Conservation (phyloP, 2,113 vertebrate genomes). For the Bos indicus region DNA sequence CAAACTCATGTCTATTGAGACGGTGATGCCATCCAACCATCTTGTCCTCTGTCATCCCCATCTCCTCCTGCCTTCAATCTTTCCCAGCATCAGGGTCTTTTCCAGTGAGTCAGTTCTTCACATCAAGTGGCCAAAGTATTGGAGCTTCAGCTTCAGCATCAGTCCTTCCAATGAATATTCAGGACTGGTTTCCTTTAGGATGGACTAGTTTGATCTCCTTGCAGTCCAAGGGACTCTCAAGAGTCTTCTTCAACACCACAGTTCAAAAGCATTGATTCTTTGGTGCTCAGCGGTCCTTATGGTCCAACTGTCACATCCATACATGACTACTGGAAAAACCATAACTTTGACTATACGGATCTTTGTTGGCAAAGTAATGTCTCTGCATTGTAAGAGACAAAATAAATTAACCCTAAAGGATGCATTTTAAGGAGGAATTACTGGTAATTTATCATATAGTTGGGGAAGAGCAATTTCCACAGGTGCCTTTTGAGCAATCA, state of each 20-base stretch:
- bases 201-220: not conserved
- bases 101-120: not conserved
- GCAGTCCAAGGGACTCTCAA: not conserved
- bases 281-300: not conserved
- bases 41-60: not conserved
- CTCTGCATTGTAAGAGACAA: not conserved
- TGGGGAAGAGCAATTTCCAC: not conserved
- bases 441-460: not conserved
- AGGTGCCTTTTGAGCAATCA: not conserved
- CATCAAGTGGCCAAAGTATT: not conserved
- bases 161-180: not conserved
- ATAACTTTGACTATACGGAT: not conserved
- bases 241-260: not conserved
- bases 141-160: not conserved
- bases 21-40: not conserved
- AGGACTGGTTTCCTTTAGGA: not conserved
- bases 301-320: not conserved
- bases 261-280: not conserved
- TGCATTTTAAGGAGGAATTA: not conserved
- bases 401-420: not conserved
- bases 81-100: not conserved
- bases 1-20: not conserved
- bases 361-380: not conserved
- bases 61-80: not conserved
- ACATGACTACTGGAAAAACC: not conserved